phyloP scores from a whole-genome alignment of 1,140 invertebrate genomes.

The Berghia stephanieae region DNA sequence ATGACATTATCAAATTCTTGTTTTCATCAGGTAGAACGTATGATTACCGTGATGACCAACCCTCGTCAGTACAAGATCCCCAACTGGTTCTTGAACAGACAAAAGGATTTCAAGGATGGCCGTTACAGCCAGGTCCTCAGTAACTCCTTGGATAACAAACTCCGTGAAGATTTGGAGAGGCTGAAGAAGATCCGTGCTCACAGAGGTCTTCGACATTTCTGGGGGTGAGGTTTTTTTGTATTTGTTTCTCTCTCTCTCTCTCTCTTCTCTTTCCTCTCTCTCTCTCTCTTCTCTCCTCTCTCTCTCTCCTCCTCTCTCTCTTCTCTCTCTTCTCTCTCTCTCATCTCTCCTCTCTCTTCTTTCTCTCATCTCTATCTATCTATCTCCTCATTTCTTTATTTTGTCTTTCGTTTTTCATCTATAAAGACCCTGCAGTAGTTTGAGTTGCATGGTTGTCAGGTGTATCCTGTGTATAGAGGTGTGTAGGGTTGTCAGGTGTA shows the following conservation, averaged over 20 bases:
- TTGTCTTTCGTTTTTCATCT: not conserved
- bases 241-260: conserved; percentile 20
- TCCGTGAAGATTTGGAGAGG: conserved; percentile 97
- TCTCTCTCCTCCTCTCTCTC: not conserved
- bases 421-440: no score
- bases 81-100: conserved; percentile 99
- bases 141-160: conserved; percentile 91
- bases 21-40: no score
- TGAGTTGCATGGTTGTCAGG: no score
- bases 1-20: no score
- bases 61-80: conserved; percentile 99
- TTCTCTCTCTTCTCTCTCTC: not conserved
- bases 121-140: conserved; percentile 96
- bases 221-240: conserved; percentile 71
- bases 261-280: not conserved
- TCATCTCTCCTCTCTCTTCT: not conserved
- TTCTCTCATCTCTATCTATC: no score
- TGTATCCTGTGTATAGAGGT: no score
- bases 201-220: conserved; percentile 96
- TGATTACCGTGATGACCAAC: no score
- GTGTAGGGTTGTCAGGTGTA: no score
- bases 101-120: conserved; percentile 98
- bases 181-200: conserved; percentile 97
- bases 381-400: no score
- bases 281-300: no score